Conservation (phyloP, 2,113 vertebrate genomes). For the Macrotis lagotis region DNA sequence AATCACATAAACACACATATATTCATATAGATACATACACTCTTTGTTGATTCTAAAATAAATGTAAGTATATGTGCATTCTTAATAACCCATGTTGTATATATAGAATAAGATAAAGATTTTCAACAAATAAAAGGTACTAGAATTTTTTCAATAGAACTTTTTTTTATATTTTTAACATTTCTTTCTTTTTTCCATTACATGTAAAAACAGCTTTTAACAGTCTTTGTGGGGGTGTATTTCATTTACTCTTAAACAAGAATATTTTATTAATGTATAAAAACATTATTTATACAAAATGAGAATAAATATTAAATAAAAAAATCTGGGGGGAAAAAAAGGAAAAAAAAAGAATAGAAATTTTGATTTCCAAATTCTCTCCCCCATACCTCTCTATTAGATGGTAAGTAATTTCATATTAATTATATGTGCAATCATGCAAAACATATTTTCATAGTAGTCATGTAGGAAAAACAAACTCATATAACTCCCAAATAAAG, state of each 20-base stretch:
- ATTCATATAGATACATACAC: background rate
- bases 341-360: too few relatives aligned
- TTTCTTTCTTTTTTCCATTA: background rate
- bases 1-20: background rate
- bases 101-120: background rate
- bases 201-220: background rate
- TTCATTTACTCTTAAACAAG: too few relatives aligned
- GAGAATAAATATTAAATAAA: too few relatives aligned
- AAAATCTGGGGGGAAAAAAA: too few relatives aligned
- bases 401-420: background rate
- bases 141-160: background rate
- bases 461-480: too few relatives aligned
- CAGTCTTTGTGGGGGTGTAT: too few relatives aligned
- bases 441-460: background rate
- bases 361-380: background rate
- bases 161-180: background rate
- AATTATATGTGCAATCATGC: background rate
- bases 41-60: background rate
- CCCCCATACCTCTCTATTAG: background rate
- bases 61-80: background rate
- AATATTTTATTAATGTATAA: too few relatives aligned
- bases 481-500: too few relatives aligned
- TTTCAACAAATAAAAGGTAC: background rate
- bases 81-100: background rate
- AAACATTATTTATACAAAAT: too few relatives aligned